Conservation (phyloP, 2,113 vertebrate species). For the Oryzias curvinotus region DNA sequence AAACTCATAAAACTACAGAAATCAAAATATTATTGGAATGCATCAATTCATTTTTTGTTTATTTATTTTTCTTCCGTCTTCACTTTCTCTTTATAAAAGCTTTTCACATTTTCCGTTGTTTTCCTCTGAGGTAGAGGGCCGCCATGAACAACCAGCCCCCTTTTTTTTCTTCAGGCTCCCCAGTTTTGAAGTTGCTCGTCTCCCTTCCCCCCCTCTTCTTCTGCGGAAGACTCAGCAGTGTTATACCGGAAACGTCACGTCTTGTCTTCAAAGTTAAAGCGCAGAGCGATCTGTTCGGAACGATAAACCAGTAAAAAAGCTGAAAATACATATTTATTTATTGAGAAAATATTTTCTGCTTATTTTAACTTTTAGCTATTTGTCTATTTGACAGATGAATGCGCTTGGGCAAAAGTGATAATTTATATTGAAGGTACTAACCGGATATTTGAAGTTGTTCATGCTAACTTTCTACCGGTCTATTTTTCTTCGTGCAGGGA, state of each 20-base stretch:
- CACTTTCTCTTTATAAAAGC: neutral
- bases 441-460: neutral
- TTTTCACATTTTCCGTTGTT: neutral
- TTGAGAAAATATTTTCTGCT: neutral
- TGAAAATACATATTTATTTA: too few species aligned
- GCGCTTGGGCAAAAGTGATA: accelerated
- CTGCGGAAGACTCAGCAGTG: neutral
- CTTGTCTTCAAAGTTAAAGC: slow-evolving; percentile 10
- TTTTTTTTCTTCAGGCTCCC: slow-evolving; percentile 21
- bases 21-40: too few species aligned
- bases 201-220: slow-evolving; percentile 27
- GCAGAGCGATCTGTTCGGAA: neutral
- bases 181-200: slow-evolving; percentile 20
- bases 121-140: too few species aligned
- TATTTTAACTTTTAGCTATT: neutral
- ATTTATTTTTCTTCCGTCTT: too few species aligned
- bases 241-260: slow-evolving; percentile 22
- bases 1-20: too few species aligned
- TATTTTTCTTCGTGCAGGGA: slow-evolving; percentile 15
- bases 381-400: neutral
- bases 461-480: neutral
- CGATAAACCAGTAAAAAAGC: too few species aligned
- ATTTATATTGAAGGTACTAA: slow-evolving; percentile 34
- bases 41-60: too few species aligned
- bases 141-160: neutral